Evolutionary conservation across 2,888 invertebrate genomes (phyloP), one percentile per base, ranked within the genome.

Genomic region (Amphimallon solstitiale): DNA sequence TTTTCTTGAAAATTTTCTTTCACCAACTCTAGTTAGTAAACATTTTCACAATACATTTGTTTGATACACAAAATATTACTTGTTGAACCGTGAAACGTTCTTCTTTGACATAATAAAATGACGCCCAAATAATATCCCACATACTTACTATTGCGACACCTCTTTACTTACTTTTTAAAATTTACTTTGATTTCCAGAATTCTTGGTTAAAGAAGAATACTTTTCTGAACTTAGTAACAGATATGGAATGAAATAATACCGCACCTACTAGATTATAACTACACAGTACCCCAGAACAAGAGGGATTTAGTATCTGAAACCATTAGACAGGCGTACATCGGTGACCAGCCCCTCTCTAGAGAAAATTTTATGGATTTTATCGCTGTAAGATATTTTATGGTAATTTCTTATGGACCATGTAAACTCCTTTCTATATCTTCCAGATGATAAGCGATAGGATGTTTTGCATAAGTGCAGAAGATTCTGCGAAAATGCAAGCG

Each of bases 231-330:
- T 89, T 49, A 86, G 89, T 51, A 76, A 82, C 0, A 83, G 85
- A 34, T n/a, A n/a, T 91, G 89, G 86, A 84, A 86, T 9, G 81
- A 85, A 23, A 79, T 90, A n/a, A 88, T 88, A 0, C 87, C 89
- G 46, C 78, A 85, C 69, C 84, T 89, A 67, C 85, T 90, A 46
- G 88, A 89, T 74, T 90, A 84, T 78, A 87, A 89, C 71, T 85
- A 87, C 73, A 87, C 88, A 0, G 73, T 88, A 2, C 85, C 86
- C 0, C 72, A 82, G 2, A 74, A 80, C 17, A 81, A 83, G 46
- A 84, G 86, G 2, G 70, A 79, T 0, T 77, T 79, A 0, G 84
- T 87, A 0, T 85, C 88, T 0, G 79, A 80, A 29, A 83, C 85
- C 73, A 87, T 89, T 72, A 86, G 85, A 64, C 75, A 85, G 29